A percentile compares a stretch with the other conserved stretches of the same genome.
These are phyloP conservation scores for Poecilia wingei DNA, from an alignment of 2,797 vertebrate genomes.

Conservation along the genomic window DNA sequence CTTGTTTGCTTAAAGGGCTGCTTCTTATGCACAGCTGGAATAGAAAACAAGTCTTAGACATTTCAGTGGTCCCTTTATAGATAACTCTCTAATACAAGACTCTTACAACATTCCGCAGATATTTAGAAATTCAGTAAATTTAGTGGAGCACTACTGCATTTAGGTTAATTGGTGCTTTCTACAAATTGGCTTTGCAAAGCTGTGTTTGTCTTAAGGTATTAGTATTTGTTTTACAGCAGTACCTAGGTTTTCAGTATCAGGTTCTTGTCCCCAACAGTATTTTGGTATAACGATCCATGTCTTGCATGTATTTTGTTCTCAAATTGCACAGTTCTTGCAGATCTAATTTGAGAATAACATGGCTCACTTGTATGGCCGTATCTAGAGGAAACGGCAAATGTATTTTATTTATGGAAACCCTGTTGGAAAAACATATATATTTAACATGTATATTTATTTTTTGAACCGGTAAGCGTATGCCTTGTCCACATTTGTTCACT, in stretches of 20 bases:
- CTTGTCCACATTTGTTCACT: neutral
- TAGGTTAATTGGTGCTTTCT: constrained; percentile 32
- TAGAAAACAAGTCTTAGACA: constrained; percentile 43
- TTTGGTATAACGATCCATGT: neutral
- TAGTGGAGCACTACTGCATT: neutral
- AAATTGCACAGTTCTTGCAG: neutral
- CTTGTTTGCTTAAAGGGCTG: constrained; percentile 70
- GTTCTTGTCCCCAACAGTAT: constrained; percentile 21
- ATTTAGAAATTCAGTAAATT: neutral
- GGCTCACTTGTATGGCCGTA: neutral
- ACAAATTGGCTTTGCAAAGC: neutral
- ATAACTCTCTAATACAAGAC: constrained; percentile 12
- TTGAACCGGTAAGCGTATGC: neutral
- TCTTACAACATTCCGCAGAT: constrained; percentile 7
- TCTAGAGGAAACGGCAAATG: neutral
- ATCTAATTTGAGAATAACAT: neutral
- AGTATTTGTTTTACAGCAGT: constrained; percentile 12
- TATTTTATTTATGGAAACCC: neutral
- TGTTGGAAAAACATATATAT: neutral
- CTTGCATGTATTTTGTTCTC: neutral
- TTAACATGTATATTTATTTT: neutral
- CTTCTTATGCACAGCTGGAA: constrained; percentile 61
- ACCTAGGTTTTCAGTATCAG: constrained; percentile 35
- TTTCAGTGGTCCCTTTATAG: constrained; percentile 37
- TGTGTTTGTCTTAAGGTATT: neutral